A percentile compares a stretch with the other conserved stretches of the same genome.
These are phyloP conservation scores for Drosophila busckii DNA, from an alignment of 1,140 invertebrate species.

Conservation along the genomic window DNA sequence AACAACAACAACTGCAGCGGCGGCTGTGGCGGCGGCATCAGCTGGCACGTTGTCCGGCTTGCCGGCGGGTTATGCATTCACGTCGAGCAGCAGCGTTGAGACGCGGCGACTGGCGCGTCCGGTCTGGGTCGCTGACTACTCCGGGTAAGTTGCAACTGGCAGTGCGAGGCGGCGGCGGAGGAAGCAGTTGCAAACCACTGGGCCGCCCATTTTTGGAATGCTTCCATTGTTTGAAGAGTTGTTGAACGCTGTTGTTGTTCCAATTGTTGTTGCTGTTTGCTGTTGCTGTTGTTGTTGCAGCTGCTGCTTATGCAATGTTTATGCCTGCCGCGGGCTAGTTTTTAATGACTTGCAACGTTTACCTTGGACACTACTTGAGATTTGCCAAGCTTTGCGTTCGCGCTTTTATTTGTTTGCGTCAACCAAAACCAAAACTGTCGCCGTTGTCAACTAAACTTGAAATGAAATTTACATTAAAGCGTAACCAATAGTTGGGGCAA, in stretches of 20 bases:
- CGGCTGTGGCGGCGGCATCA: background rate
- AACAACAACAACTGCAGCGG: constrained; percentile 29
- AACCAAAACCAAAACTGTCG: too few species aligned
- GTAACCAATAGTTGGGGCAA: too few species aligned
- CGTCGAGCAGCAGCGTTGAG: constrained; percentile 76
- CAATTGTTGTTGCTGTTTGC: constrained; percentile 24
- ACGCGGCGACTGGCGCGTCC: constrained; percentile 79
- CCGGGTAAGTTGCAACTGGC: constrained; percentile 82
- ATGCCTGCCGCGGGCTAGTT: constrained; percentile 43
- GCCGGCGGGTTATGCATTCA: constrained; percentile 38
- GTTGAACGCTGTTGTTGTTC: constrained; percentile 28
- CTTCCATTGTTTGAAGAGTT: constrained; percentile 60
- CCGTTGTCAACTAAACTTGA: too few species aligned
- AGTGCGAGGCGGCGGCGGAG: constrained; percentile 4
- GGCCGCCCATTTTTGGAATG: constrained; percentile 29
- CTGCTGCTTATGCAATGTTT: constrained; percentile 35
- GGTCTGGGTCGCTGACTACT: constrained; percentile 83
- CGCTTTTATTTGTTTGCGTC: background rate
- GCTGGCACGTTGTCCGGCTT: constrained; percentile 21
- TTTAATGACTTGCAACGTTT: constrained; percentile 69
- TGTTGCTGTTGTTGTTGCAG: constrained; percentile 15
- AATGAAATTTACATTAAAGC: too few species aligned
- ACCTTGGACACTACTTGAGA: constrained; percentile 53
- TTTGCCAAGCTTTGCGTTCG: constrained; percentile 11
- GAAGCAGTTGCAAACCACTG: constrained; percentile 19